A percentile compares a stretch with the other conserved stretches of the same genome.
These are phyloP conservation scores for Caenorhabditis uteleia DNA, from an alignment of 2,888 invertebrate species.

Conservation along the genomic window DNA sequence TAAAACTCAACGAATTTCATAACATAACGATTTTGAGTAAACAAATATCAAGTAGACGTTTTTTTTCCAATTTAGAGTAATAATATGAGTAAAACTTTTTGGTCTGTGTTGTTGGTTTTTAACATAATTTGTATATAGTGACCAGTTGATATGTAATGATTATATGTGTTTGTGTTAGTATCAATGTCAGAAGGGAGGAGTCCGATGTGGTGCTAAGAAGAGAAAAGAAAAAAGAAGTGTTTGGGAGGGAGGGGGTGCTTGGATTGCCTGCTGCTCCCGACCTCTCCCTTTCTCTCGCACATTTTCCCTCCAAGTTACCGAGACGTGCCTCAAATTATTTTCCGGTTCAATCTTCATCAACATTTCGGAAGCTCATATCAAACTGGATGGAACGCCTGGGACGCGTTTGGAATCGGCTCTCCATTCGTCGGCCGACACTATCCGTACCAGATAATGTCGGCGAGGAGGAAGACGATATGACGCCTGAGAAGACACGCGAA, in stretches of 20 bases:
- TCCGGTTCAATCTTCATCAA: conserved; percentile 7
- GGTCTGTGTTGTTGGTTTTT: too few species aligned
- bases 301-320: background rate
- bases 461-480: conserved; percentile 29
- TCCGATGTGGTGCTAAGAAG: conserved; percentile 1
- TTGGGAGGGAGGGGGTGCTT: background rate
- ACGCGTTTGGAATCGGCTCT: conserved; percentile 48
- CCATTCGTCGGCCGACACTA: conserved; percentile 36
- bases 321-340: background rate
- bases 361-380: conserved; percentile 21
- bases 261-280: background rate
- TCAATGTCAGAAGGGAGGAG: conserved; percentile 22
- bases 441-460: conserved; percentile 10
- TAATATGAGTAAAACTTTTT: background rate
- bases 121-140: background rate
- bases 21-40: too few species aligned
- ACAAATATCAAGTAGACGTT: background rate
- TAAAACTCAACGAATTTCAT: too few species aligned
- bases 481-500: conserved; percentile 47
- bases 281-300: background rate
- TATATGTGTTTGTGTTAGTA: conserved; percentile 38
- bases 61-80: background rate
- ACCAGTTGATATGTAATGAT: too few species aligned
- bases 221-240: conserved; percentile 15
- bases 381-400: conserved; percentile 43